A percentile compares a stretch with the other conserved stretches of the same genome.
phyloP scores from a whole-genome alignment of 1,140 invertebrate genomes.

The Branchinecta lynchi region DNA sequence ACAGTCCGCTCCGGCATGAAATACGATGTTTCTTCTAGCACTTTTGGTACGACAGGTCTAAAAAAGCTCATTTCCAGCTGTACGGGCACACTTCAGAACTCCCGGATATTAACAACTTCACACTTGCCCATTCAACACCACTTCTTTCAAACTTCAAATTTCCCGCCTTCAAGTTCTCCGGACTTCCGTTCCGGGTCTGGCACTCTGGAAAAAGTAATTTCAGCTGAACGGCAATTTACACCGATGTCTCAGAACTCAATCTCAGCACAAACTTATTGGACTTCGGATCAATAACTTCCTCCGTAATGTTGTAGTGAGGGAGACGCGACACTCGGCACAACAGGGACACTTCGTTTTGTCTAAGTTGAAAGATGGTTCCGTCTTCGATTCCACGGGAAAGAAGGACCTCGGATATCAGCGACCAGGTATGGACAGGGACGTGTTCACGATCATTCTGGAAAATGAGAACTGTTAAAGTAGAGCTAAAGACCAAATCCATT shows the following conservation, averaged over 20 bases:
- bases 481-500: not conserved
- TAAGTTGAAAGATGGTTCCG: slow-evolving; percentile 58
- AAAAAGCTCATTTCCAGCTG: no score
- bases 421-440: slow-evolving; percentile 69
- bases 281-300: slow-evolving; percentile 89
- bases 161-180: no score
- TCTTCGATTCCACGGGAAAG: slow-evolving; percentile 56
- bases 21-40: no score
- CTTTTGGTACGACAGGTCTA: no score
- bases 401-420: slow-evolving; percentile 75
- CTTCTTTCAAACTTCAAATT: no score
- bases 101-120: no score
- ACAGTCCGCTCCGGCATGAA: no score
- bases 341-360: slow-evolving; percentile 82
- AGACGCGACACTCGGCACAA: slow-evolving; percentile 66
- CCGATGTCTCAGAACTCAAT: slow-evolving; percentile 89
- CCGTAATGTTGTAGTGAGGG: slow-evolving; percentile 81
- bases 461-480: not conserved
- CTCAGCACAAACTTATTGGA: slow-evolving; percentile 87
- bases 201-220: not conserved
- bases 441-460: slow-evolving; percentile 55
- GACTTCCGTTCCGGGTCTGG: no score
- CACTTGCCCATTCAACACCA: no score
- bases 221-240: slow-evolving; percentile 36
- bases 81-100: no score